A percentile compares a stretch with the other conserved stretches of the same genome.
Conservation (phyloP, 2,113 vertebrate species). For the Pheucticus melanocephalus region DNA sequence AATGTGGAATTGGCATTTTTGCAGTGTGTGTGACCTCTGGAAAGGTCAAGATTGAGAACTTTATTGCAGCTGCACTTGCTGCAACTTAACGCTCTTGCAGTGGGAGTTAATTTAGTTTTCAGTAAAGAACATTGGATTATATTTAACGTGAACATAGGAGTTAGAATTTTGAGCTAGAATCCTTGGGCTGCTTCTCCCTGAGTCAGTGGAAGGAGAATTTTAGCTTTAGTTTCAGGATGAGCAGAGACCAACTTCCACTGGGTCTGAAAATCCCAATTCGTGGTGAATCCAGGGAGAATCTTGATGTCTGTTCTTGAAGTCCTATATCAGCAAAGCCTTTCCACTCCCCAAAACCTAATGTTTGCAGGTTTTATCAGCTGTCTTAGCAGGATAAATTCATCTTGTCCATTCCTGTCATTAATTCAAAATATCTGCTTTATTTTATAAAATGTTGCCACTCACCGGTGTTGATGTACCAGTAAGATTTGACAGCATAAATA, state of each 20-base stretch:
- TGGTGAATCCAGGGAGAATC: background rate
- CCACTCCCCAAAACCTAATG: background rate
- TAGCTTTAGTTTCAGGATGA: background rate
- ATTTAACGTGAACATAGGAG: background rate
- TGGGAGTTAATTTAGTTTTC: background rate
- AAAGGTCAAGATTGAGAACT: background rate
- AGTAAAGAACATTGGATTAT: background rate
- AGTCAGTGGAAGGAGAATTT: background rate
- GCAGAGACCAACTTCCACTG: background rate
- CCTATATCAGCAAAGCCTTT: background rate
- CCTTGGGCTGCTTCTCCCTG: rapidly evolving
- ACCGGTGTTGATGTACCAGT: background rate
- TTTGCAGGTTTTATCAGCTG: background rate
- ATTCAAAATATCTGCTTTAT: background rate
- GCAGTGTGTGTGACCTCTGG: background rate
- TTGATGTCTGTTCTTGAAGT: background rate
- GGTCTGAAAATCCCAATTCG: background rate
- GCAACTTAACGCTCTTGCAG: background rate
- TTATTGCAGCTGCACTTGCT: background rate
- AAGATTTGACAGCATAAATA: background rate
- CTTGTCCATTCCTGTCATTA: background rate
- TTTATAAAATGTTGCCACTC: background rate
- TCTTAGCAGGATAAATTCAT: background rate
- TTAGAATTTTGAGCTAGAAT: background rate
- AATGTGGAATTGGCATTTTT: background rate